Conservation (phyloP, 2,113 vertebrate species). For the Conger conger region DNA sequence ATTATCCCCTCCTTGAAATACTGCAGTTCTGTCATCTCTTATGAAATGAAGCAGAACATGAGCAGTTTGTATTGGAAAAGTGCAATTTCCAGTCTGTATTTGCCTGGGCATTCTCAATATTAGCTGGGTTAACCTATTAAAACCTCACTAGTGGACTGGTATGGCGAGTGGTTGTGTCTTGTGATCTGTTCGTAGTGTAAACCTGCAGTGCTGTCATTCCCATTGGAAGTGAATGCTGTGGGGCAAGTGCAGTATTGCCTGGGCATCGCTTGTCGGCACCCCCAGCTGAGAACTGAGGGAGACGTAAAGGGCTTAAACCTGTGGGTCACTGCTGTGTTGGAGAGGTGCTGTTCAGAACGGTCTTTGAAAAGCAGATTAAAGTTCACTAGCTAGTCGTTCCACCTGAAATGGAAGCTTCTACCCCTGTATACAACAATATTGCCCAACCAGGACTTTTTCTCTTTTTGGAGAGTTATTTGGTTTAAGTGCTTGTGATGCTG, state of each 20-base stretch:
- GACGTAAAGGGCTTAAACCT: not conserved
- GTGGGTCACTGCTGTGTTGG: not conserved
- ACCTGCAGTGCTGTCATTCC: too few species aligned
- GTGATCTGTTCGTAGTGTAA: not conserved
- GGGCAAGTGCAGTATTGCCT: not conserved
- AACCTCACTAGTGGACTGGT: not conserved
- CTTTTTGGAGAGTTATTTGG: not conserved
- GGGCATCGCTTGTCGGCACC: not conserved
- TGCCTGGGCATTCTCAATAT: not conserved
- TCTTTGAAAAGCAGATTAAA: not conserved
- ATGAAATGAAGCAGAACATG: not conserved
- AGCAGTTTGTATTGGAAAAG: not conserved
- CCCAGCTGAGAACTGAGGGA: constrained; percentile 21
- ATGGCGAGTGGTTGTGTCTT: not conserved
- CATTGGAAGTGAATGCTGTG: not conserved
- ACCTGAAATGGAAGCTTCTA: not conserved
- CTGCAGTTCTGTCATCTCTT: not conserved
- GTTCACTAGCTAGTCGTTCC: not conserved
- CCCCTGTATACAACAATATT: not conserved
- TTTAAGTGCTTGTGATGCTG: not conserved
- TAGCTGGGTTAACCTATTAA: not conserved
- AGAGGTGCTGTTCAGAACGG: not conserved
- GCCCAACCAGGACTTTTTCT: not conserved
- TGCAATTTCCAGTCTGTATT: not conserved
- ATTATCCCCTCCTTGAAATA: not conserved